Evolutionary conservation across 2,888 invertebrate species (phyloP).

Genomic region (Sthenelais limicola): DNA sequence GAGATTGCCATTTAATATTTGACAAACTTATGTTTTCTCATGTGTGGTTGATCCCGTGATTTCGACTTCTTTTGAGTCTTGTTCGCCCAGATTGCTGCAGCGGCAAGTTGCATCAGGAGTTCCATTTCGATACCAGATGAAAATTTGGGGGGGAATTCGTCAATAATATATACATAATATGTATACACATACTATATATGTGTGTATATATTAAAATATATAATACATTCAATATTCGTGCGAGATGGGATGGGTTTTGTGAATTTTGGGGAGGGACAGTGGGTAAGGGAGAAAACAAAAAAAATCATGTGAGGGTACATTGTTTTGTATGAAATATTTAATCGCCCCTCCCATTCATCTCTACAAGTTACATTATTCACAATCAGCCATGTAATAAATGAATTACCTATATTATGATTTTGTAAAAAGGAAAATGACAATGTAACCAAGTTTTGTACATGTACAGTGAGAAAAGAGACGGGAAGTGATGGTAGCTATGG

Average conservation of each 20-base stretch:
- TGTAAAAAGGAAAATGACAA: constrained; percentile 24
- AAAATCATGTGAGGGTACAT: constrained; percentile 10
- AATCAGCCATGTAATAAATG: constrained; percentile 4
- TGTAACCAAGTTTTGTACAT: constrained; percentile 37
- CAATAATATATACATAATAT: too few relatives aligned
- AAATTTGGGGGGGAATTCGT: too few relatives aligned
- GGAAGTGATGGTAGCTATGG: not conserved
- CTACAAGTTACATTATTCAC: not conserved
- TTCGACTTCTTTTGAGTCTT: too few relatives aligned
- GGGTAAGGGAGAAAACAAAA: not conserved
- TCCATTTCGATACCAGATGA: too few relatives aligned
- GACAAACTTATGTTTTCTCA: too few relatives aligned
- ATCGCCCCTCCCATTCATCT: constrained; percentile 1
- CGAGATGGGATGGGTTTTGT: not conserved
- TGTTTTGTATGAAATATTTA: constrained; percentile 1
- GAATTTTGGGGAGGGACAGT: not conserved
- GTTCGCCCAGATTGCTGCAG: too few relatives aligned
- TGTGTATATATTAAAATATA: too few relatives aligned
- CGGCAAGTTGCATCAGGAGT: too few relatives aligned
- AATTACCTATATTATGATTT: constrained; percentile 31
- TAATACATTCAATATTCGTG: too few relatives aligned
- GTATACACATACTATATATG: too few relatives aligned
- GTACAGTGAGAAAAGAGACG: constrained; percentile 33
- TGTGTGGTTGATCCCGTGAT: too few relatives aligned
- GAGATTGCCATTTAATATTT: too few relatives aligned